Base-by-base conservation (phyloP, 1,140 invertebrate species). In the Drosophila orosa region DNA sequence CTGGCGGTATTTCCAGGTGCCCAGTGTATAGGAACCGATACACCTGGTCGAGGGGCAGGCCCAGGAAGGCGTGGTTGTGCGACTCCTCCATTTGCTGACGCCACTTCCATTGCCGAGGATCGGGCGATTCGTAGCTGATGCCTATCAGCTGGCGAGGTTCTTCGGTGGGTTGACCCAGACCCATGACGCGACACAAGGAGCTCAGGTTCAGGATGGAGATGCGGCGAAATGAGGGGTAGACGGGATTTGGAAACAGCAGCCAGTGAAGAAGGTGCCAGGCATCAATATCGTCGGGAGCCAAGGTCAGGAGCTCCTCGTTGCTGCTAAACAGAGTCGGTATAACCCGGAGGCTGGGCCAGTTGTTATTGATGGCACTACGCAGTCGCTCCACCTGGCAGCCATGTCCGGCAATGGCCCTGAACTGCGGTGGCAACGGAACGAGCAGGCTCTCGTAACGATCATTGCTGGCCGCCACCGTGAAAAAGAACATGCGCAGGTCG, bases 341-440 rank as follows among this genome's bases (percentile, higher is more conserved):
- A 0, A 24, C 31, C 33, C 50, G 50, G 1, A 33, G 15, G 1
- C 50, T 31, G 8, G 50, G 50, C 50, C 50, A 54, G 9, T 35
- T 35, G 2, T 54, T 24, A 0, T 5, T 5, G 4, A 54, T 54
- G 19, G 50, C 31, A 5, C 33, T 6, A 22, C 50, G 19, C 8
- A 54, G 19, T 22, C 5, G 19, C 12, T 54, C 19, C 19, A 54
- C 31, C 31, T 35, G 31, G 19, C 50, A 54, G 5, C 50, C 50
- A 3, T 22, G 5, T 24, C 50, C 50, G 19, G 0, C 19, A 0
- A 3, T 0, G 19, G 31, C 31, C 33, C 50, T 54, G 15, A 54
- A 54, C 50, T 54, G 50, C 5, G 50, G 50, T 19, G 50, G 50
- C 50, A 54, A n/a, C 19, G 50, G 50, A 22, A 54, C 31, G 13